A percentile compares a stretch with the other conserved stretches of the same genome.
phyloP scores from a whole-genome alignment of 2,797 vertebrate species.

The Alcedo atthis region DNA sequence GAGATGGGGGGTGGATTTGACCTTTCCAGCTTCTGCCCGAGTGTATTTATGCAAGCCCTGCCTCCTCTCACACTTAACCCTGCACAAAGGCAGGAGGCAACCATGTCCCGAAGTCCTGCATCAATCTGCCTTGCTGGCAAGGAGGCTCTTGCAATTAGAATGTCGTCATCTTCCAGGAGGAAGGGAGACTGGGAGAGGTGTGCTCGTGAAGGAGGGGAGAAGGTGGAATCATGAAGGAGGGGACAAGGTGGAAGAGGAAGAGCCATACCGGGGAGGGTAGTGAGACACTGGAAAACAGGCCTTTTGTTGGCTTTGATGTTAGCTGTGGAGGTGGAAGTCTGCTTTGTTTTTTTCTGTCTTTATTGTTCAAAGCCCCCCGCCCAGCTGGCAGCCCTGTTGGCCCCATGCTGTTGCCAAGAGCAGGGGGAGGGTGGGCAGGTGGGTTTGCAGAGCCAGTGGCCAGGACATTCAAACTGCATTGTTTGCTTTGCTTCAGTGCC shows the following conservation, averaged over 20 bases:
- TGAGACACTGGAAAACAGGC: accelerated
- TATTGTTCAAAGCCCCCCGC: background rate
- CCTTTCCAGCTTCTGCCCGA: constrained; percentile 43
- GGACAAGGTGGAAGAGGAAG: constrained; percentile 17
- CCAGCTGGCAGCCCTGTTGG: background rate
- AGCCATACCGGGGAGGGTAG: background rate
- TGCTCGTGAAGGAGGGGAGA: background rate
- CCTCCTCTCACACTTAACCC: constrained; percentile 62
- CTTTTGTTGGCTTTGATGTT: constrained; percentile 39
- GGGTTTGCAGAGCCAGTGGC: background rate
- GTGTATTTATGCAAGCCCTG: constrained; percentile 18
- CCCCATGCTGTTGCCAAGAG: background rate
- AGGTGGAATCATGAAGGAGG: background rate
- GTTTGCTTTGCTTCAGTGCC: background rate
- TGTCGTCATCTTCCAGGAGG: constrained; percentile 55
- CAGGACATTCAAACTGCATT: background rate
- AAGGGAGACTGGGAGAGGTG: constrained; percentile 45
- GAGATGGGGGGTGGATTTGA: constrained; percentile 7
- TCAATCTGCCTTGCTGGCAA: constrained; percentile 20
- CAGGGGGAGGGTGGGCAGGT: background rate
- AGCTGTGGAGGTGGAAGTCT: background rate
- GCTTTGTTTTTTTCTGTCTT: background rate
- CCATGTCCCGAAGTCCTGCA: constrained; percentile 16
- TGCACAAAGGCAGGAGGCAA: constrained; percentile 69
- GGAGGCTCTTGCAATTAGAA: constrained; percentile 33